A percentile compares a stretch with the other conserved stretches of the same genome.
phyloP scores from a whole-genome alignment of 2,797 vertebrate species.

The Todus mexicanus region DNA sequence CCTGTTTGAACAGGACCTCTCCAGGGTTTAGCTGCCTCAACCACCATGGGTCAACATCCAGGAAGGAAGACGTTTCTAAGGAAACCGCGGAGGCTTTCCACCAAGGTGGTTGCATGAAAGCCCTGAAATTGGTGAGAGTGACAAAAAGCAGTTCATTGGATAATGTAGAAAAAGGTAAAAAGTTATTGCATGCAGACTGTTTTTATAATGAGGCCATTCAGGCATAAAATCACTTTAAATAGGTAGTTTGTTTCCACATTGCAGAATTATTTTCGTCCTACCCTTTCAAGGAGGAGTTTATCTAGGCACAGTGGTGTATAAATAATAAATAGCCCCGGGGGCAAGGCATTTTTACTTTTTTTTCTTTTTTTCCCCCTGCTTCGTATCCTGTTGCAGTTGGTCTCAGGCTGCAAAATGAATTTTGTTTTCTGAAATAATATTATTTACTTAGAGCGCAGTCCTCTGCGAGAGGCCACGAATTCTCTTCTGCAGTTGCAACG shows the following conservation, averaged over 20 bases:
- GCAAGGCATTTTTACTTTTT: conserved; percentile 26
- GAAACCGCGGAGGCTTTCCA: conserved; percentile 70
- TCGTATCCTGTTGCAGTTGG: conserved; percentile 33
- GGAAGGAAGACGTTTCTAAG: conserved; percentile 81
- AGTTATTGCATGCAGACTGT: conserved; percentile 54
- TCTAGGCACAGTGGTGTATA: conserved; percentile 58
- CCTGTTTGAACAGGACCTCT: conserved; percentile 80
- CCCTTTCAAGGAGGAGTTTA: conserved; percentile 67
- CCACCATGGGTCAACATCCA: conserved; percentile 71
- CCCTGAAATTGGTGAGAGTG: conserved; percentile 71
- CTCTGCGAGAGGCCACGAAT: not conserved
- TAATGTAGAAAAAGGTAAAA: conserved; percentile 72
- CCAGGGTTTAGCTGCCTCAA: conserved; percentile 70
- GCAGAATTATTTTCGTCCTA: conserved; percentile 68
- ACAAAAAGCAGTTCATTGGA: conserved; percentile 79
- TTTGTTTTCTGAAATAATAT: conserved; percentile 62
- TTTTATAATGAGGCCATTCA: conserved; percentile 79
- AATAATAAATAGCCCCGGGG: conserved; percentile 64
- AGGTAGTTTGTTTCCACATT: conserved; percentile 64
- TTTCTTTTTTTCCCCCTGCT: conserved; percentile 15
- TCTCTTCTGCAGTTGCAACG: conserved; percentile 13
- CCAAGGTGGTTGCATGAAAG: conserved; percentile 69
- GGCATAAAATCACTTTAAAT: conserved; percentile 75
- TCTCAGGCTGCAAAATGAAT: conserved; percentile 36
- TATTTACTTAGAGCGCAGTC: conserved; percentile 30